Evolutionary conservation across 2,888 invertebrate species (phyloP), one percentile per base, ranked within the genome.

Genomic region (Invenusta paracnida): DNA sequence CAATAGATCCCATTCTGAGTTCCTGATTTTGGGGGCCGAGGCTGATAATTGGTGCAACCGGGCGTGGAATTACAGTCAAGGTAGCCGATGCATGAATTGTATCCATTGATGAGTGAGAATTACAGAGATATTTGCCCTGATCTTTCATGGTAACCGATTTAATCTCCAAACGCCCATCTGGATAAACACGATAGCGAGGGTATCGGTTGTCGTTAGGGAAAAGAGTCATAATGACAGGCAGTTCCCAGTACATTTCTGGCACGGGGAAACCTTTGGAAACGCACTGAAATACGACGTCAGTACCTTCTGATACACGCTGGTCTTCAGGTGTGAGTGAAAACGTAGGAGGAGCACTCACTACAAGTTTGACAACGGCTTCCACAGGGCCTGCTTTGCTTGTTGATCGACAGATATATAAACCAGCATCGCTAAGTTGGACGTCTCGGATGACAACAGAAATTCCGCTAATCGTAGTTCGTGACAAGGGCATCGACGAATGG

Each of bases 61-160:
- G 66, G 13, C 84, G 48, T 28, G 48, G 48, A 27, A 25, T 73
- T 27, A 84, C 29, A 29, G n/a, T 66, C 1, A 84, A n/a, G 23
- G 48, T 28, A 84, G 84, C 84, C 1, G 67, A 79, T 28, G 84
- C 48, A 79, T 67, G 73, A 29, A 23, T 79, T 27, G 84, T 29
- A 25, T 73, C 73, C 28, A 84, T 31, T n/a, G 84, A 84, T 2
- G 84, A 84, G 67, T 84, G 84, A 79, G 66, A 67, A n/a, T 79
- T 73, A 83, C 84, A 84, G 67, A 67, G 28, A 83, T 84, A 84
- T 82, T 73, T 67, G 1, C 84, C 84, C 5, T 48, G 23, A 73
- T 84, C 84, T 23, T 27, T 27, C 27, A 23, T 23, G 27, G 48
- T 31, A 25, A 67, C 67, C 17, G 29, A 67, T 27, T 23, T 29